These are phyloP conservation scores for Pentalonia nigronervosa DNA, from an alignment of 1,140 invertebrate species.

Conservation along the genomic window DNA sequence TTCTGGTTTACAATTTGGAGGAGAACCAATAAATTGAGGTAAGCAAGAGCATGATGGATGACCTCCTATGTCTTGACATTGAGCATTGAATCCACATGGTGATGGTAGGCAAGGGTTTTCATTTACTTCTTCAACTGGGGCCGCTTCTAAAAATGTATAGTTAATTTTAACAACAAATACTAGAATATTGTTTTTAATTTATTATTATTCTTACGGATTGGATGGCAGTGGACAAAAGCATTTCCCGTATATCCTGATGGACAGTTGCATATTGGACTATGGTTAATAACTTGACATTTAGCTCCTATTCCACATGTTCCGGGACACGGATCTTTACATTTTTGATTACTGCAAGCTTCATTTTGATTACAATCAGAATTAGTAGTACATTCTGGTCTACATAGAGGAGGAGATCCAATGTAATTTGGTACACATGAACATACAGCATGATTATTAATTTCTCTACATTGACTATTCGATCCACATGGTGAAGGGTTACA, in stretches of 20 bases:
- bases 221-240: constrained; percentile 73
- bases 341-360: constrained; percentile 74
- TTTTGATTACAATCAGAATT: constrained; percentile 76
- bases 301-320: constrained; percentile 75
- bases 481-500: constrained; percentile 69
- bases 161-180: background rate
- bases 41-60: constrained; percentile 73
- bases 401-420: constrained; percentile 75
- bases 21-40: constrained; percentile 69
- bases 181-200: background rate
- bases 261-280: constrained; percentile 75
- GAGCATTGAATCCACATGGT: constrained; percentile 76
- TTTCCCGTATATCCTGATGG: constrained; percentile 74
- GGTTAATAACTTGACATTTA: constrained; percentile 73
- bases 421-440: constrained; percentile 75
- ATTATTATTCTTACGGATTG: constrained; percentile 63
- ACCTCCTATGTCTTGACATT: constrained; percentile 70
- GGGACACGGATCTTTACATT: constrained; percentile 76
- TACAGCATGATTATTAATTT: constrained; percentile 70
- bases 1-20: constrained; percentile 74
- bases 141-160: constrained; percentile 59
- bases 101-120: constrained; percentile 72
- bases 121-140: constrained; percentile 61
- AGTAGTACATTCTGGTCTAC: constrained; percentile 77
- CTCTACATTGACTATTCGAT: constrained; percentile 70